Conservation (phyloP, 2,888 invertebrate species). For the Horisme vitalbata region DNA sequence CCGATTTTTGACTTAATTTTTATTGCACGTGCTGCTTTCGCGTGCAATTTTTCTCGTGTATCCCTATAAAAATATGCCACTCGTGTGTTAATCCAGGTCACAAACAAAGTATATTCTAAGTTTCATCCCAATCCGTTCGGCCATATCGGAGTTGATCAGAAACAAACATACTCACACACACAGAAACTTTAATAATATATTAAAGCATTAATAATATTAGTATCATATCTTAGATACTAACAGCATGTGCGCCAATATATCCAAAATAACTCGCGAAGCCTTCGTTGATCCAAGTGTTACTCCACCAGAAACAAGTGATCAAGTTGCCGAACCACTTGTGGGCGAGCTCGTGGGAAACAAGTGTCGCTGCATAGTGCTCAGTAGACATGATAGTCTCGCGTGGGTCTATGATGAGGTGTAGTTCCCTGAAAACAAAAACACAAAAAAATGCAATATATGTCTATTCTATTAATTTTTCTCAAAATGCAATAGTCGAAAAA, state of each 20-base stretch:
- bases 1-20: too few species aligned
- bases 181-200: not conserved
- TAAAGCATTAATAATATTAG: too few species aligned
- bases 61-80: too few species aligned
- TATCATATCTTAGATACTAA: too few species aligned
- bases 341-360: conserved; percentile 82
- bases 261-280: conserved; percentile 88
- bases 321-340: conserved; percentile 93
- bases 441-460: not conserved
- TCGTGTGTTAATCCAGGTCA: too few species aligned
- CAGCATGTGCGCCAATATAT: conserved; percentile 77
- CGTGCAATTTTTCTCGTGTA: too few species aligned
- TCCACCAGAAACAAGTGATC: conserved; percentile 89
- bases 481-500: too few species aligned
- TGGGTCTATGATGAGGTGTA: conserved; percentile 60
- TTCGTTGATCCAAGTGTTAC: conserved; percentile 88
- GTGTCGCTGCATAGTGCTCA: conserved; percentile 75
- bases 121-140: too few species aligned
- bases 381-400: conserved; percentile 65
- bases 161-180: not conserved
- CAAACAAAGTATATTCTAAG: too few species aligned
- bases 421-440: conserved; percentile 57
- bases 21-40: too few species aligned
- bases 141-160: too few species aligned
- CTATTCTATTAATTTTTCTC: too few species aligned